Evolutionary conservation across 53 echinoderm and acorn worm species (phyloP), one percentile per base, ranked within the genome.

Genomic region (Zoroaster sp.): DNA sequence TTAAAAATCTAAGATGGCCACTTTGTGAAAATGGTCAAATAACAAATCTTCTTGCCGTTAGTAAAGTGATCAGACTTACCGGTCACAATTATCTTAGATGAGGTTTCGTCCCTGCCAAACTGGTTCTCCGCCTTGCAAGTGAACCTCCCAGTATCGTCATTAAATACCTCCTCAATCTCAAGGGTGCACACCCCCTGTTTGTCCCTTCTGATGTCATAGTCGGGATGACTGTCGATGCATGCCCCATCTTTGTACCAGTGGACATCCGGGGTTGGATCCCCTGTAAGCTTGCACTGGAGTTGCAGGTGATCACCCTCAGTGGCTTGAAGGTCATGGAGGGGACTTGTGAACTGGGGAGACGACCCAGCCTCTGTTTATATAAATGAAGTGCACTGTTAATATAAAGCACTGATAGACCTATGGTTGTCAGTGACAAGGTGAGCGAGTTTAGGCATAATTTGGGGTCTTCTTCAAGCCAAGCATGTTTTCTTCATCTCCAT

Each of bases 181-280:
- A 97, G 70, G 51, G 91, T 89, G 35, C 95, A 95, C 15, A 90
- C 90, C 42, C 93, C 93, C 15, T 89, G 90, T 14, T 81, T 88
- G 71, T 95, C 87, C 42, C 87, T 78, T 23, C 80, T 91, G 73
- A 95, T 91, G 74, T 95, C 95, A 68, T 95, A 93, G 35, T 95
- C 95, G 0, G 83, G 92, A 4, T 95, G 87, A 36, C 92, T 87
- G 42, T 88, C 93, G 7, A 97, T 87, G 35, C 88, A 91, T 21
- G 92, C 88, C 0, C 95, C 87, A 76, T 97, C 90, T 63, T 96
- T 93, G 86, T 92, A 93, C 97, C 97, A 97, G 69, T 87, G 91
- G 55, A 93, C 80, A 18, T 87, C 73, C 41, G 95, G 95, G 12
- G 85, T 47, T 18, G 93, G 95, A 44, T 90, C 93, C 46, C 95